Conservation (phyloP, 2,888 invertebrate species). For the Venustoraphidia nigricollis region DNA sequence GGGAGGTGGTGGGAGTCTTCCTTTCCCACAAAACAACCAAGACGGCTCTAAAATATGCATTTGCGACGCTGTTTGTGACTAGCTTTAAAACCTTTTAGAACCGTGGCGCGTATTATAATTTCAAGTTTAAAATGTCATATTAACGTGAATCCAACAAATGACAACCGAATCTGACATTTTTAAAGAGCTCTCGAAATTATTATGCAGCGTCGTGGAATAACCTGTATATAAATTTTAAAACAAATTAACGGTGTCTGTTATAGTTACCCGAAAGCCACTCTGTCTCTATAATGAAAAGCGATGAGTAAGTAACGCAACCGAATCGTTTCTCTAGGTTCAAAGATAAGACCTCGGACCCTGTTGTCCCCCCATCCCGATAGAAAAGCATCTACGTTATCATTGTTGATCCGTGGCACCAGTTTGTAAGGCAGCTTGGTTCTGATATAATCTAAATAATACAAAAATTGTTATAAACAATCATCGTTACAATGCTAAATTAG, state of each 20-base stretch:
- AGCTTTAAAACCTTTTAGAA: too few species aligned
- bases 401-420: slow-evolving; percentile 53
- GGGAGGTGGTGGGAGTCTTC: too few species aligned
- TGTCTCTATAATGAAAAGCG: slow-evolving; percentile 72
- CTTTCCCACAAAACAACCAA: too few species aligned
- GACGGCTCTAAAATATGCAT: too few species aligned
- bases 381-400: slow-evolving; percentile 59
- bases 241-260: not conserved
- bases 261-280: slow-evolving; percentile 74
- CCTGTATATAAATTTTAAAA: not conserved
- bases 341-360: slow-evolving; percentile 75
- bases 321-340: slow-evolving; percentile 60
- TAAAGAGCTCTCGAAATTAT: too few species aligned
- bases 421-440: slow-evolving; percentile 75
- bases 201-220: not conserved
- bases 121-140: too few species aligned
- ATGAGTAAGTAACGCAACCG: slow-evolving; percentile 76
- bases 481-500: too few species aligned
- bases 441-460: slow-evolving; percentile 54
- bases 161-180: too few species aligned
- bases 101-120: too few species aligned
- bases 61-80: too few species aligned
- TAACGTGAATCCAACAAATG: too few species aligned
- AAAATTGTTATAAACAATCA: too few species aligned
- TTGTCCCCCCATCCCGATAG: slow-evolving; percentile 86